A percentile compares a stretch with the other conserved stretches of the same genome.
phyloP scores from a whole-genome alignment of 2,113 vertebrate species.

The Cynopterus brachyotis region DNA sequence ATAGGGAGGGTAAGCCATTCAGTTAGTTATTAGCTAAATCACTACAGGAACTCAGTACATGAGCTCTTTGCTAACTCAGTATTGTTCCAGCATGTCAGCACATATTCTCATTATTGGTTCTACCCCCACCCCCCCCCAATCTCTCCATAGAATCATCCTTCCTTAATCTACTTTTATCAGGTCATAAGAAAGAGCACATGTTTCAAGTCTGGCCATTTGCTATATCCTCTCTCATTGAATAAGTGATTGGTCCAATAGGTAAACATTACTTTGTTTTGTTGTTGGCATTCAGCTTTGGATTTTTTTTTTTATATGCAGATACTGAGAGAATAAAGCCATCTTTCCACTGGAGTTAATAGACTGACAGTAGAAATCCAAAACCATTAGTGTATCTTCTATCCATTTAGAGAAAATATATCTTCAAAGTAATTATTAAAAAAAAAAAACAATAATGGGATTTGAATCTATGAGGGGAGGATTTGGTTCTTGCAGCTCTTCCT shows the following conservation, averaged over 20 bases:
- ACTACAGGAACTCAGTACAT: background rate
- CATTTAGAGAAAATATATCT: background rate
- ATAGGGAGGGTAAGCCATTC: background rate
- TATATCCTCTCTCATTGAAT: background rate
- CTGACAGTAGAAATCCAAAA: background rate
- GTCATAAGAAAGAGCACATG: background rate
- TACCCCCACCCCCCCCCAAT: too few species aligned
- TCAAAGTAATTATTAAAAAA: background rate
- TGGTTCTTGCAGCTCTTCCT: background rate
- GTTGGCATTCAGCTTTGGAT: background rate
- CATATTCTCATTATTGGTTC: background rate
- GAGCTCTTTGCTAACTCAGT: background rate
- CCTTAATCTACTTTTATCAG: background rate
- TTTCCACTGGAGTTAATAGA: background rate
- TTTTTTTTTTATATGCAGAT: background rate
- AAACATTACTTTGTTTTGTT: background rate
- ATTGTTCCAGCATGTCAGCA: background rate
- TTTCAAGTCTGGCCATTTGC: background rate
- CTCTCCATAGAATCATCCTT: background rate
- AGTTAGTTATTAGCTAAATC: background rate
- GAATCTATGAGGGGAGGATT: background rate
- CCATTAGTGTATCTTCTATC: background rate
- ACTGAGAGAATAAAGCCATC: background rate
- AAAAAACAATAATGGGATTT: background rate
- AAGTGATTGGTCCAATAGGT: background rate